Percentiles rank a stretch among this genome's conserved stretches.
Conservation (phyloP, 1,140 invertebrate genomes). For the Mesaphorura yosii region DNA sequence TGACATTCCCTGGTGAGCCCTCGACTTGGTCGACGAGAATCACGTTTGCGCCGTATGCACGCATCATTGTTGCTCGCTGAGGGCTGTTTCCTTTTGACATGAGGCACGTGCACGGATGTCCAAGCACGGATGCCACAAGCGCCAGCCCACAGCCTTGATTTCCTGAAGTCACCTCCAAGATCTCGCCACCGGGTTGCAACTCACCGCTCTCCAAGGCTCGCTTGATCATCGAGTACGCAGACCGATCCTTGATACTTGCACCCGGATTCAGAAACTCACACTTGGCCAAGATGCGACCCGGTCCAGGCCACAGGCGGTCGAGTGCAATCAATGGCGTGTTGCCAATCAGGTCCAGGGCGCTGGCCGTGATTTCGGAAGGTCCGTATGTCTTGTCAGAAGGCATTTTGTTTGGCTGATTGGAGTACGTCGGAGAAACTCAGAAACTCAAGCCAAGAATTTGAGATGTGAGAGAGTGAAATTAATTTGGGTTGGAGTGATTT, state of each 20-base stretch:
- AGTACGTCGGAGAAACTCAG: no score
- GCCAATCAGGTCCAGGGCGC: conserved; percentile 18
- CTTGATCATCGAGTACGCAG: conserved; percentile 32
- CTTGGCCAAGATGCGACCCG: conserved; percentile 23
- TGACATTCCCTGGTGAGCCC: conserved; percentile 26
- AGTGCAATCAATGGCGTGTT: conserved; percentile 21
- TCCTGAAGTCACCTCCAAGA: conserved; percentile 41
- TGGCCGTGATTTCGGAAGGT: conserved; percentile 15
- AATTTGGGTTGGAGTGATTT: no score
- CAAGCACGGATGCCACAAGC: conserved; percentile 37
- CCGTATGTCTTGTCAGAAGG: no score
- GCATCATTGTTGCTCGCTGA: conserved; percentile 22
- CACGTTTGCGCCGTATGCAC: conserved; percentile 39
- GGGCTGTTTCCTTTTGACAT: conserved; percentile 36
- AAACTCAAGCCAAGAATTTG: no score
- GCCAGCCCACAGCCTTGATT: conserved; percentile 42
- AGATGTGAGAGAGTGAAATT: no score
- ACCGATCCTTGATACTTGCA: conserved; percentile 23
- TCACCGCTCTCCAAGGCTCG: conserved; percentile 35
- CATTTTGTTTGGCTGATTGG: no score
- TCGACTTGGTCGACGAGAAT: conserved; percentile 41
- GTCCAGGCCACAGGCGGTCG: conserved; percentile 23
- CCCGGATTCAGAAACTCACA: conserved; percentile 28
- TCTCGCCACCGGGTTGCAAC: conserved; percentile 35
- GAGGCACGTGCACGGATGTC: conserved; percentile 39